Base-by-base conservation (phyloP, 2,797 vertebrate genomes). In the Erpetoichthys calabaricus region DNA sequence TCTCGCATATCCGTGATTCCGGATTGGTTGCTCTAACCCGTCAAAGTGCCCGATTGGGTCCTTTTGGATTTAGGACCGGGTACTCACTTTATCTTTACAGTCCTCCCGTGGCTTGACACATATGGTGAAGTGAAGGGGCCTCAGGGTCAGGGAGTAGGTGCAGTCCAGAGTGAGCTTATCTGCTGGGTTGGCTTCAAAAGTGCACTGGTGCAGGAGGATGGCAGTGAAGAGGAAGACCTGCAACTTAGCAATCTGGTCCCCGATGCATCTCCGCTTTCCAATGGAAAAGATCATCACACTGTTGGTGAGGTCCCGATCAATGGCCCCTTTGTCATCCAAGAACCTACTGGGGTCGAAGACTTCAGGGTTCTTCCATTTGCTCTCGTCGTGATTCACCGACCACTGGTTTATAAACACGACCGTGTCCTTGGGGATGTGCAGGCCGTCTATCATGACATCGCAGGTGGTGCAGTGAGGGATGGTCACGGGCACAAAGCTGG, bases 361-460 rank as follows among this genome's bases (percentile, higher is more conserved):
- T 0, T 86, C 71, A 0, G 85, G 85, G 42, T 89, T 75, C 1
- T 75, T 77, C 86, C 86, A 89, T 56, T 73, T 80, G 55, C 64
- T 5, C 9, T 64, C n/a, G 64, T 91, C 85, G 0, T 87, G 82
- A 68, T 89, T 91, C 68, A 85, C 72, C 0, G 86, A 89, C 88
- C 86, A 89, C 69, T 91, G 86, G 71, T 90, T 88, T 70, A 91
- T 68, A 65, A 90, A 89, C 61, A 89, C 68, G 62, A 89, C 83
- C 0, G 73, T 89, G 77, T 84, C 83, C 64, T 82, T 83, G 62
- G 82, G 83, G 61, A 90, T 85, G 70, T 58, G 69, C 60, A 82
- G 71, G 58, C 84, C 86, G 3, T 79, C 68, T 0, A 89, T 66
- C 3, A 70, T 76, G 50, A 85, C 83, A 0, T 86, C 80, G 0